Percentiles rank a stretch among this genome's conserved stretches.
Conservation (phyloP, 2,113 vertebrate species). For the Chloroceryle aenea region DNA sequence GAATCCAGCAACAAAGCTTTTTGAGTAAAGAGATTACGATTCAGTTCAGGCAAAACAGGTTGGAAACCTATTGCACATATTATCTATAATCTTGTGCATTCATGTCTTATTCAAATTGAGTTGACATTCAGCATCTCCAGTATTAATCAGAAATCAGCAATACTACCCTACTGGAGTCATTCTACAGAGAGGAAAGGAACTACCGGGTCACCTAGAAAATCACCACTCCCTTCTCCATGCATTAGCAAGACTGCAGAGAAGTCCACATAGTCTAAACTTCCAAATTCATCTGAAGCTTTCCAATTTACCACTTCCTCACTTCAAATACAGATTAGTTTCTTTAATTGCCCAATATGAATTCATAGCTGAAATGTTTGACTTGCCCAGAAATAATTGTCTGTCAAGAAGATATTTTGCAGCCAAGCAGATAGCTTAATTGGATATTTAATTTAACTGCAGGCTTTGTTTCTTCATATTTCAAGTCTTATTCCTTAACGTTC, state of each 20-base stretch:
- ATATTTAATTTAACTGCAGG: slow-evolving; percentile 76
- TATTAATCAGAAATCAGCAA: background rate
- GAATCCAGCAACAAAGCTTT: background rate
- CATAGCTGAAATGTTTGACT: slow-evolving; percentile 68
- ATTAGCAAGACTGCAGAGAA: background rate
- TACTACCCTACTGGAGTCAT: background rate
- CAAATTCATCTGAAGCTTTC: slow-evolving; percentile 7
- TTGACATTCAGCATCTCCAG: background rate
- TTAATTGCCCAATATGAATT: slow-evolving; percentile 72
- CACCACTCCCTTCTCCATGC: background rate
- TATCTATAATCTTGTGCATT: background rate
- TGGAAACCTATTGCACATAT: background rate
- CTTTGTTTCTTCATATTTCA: slow-evolving; percentile 63
- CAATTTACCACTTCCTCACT: slow-evolving; percentile 25
- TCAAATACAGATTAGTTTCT: slow-evolving; percentile 68
- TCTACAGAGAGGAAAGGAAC: background rate
- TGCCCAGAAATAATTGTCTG: slow-evolving; percentile 76
- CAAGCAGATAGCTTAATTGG: slow-evolving; percentile 76
- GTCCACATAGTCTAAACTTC: background rate
- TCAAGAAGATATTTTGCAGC: slow-evolving; percentile 74
- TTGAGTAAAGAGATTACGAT: background rate
- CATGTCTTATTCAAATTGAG: background rate
- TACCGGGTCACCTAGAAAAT: background rate
- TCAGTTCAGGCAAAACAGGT: background rate
- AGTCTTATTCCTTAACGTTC: slow-evolving; percentile 43